These are phyloP conservation scores for Hypselothyrea guttata DNA, from an alignment of 2,888 invertebrate species.

Conservation along the genomic window DNA sequence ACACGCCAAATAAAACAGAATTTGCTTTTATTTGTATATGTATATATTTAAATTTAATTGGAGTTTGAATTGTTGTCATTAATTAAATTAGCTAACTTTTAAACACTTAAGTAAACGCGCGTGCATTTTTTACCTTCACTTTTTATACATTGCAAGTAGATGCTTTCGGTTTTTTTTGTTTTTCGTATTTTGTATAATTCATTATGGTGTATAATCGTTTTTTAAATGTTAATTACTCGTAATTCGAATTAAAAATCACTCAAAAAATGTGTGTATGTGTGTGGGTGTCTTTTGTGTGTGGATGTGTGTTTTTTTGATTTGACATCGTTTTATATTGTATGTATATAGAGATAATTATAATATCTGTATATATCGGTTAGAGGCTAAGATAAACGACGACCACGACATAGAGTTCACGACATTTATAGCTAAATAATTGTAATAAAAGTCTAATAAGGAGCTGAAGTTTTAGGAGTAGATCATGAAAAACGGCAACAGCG, in stretches of 20 bases:
- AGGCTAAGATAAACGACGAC: slow-evolving; percentile 46
- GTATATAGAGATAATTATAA: not conserved
- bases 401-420: slow-evolving; percentile 58
- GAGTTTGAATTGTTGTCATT: slow-evolving; percentile 66
- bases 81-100: slow-evolving; percentile 65
- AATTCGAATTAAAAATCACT: slow-evolving; percentile 68
- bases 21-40: slow-evolving; percentile 60
- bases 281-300: no score
- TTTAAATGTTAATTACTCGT: slow-evolving; percentile 39
- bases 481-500: slow-evolving; percentile 57
- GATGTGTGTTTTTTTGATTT: slow-evolving; percentile 53
- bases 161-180: not conserved
- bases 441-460: slow-evolving; percentile 68
- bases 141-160: slow-evolving; percentile 23
- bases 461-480: slow-evolving; percentile 47
- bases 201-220: slow-evolving; percentile 37
- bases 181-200: slow-evolving; percentile 20
- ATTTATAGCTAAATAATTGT: slow-evolving; percentile 67
- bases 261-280: slow-evolving; percentile 52
- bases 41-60: slow-evolving; percentile 73
- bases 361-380: slow-evolving; percentile 23
- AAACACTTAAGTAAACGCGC: slow-evolving; percentile 68
- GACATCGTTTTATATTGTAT: slow-evolving; percentile 11
- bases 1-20: slow-evolving; percentile 4
- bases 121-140: slow-evolving; percentile 53